A percentile compares a stretch with the other conserved stretches of the same genome.
phyloP scores from a whole-genome alignment of 2,797 vertebrate species.

The Oophaga sylvatica region DNA sequence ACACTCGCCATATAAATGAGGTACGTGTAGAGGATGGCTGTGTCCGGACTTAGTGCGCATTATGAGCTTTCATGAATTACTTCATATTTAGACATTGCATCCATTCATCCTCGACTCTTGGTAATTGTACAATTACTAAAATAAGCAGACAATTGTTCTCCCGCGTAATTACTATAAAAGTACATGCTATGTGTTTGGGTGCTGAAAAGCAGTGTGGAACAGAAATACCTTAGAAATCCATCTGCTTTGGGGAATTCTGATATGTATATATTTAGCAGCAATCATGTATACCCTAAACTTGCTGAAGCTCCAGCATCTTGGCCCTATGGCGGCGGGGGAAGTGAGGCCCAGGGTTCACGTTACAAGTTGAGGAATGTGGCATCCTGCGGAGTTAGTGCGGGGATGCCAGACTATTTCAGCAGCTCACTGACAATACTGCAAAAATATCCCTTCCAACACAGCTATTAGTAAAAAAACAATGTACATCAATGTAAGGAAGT shows the following conservation, averaged over 20 bases:
- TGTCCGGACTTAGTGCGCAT: background rate
- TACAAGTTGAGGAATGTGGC: conserved; percentile 65
- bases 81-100: conserved; percentile 12
- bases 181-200: conserved; percentile 1
- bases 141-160: conserved; percentile 9
- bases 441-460: conserved; percentile 43
- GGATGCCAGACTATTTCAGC: conserved; percentile 48
- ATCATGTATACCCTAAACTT: conserved; percentile 45
- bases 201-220: background rate
- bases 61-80: background rate
- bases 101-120: background rate
- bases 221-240: conserved; percentile 7
- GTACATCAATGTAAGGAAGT: background rate
- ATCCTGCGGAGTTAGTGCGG: conserved; percentile 59
- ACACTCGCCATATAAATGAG: background rate
- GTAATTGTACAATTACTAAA: background rate
- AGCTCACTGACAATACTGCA: conserved; percentile 9
- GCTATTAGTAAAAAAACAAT: conserved; percentile 49
- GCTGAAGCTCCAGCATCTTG: conserved; percentile 60
- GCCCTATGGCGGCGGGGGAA: conserved; percentile 56
- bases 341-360: conserved; percentile 63
- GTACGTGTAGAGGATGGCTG: background rate
- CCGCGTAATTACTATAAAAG: conserved; percentile 1
- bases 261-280: conserved; percentile 43
- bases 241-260: conserved; percentile 5